A percentile compares a stretch with the other conserved stretches of the same genome.
Conservation (phyloP, 2,113 vertebrate species). For the Indicator indicator region DNA sequence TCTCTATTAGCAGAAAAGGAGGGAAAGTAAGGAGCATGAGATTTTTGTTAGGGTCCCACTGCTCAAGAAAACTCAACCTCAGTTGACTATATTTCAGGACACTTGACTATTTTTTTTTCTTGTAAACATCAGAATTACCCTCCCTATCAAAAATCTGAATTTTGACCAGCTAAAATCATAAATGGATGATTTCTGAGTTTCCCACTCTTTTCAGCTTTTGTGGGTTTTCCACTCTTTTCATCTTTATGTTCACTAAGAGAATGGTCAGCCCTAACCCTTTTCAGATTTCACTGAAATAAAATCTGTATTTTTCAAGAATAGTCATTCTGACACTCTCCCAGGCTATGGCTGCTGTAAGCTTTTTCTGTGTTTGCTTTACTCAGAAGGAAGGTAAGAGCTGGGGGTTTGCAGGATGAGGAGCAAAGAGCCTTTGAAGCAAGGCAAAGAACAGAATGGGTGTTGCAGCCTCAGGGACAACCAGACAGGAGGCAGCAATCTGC, state of each 20-base stretch:
- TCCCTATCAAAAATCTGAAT: neutral
- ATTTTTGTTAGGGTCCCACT: neutral
- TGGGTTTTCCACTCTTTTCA: neutral
- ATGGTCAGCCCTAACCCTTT: neutral
- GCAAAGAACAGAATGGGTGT: accelerated
- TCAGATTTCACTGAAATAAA: neutral
- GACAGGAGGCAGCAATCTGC: neutral
- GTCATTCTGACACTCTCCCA: neutral
- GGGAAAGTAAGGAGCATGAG: neutral
- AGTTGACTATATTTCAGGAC: neutral
- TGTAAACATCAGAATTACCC: neutral
- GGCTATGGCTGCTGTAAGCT: neutral
- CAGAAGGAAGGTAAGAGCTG: neutral
- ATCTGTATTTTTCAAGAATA: neutral
- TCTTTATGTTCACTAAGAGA: neutral
- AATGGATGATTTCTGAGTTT: neutral
- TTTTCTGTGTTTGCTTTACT: neutral
- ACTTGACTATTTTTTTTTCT: neutral
- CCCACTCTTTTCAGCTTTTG: neutral
- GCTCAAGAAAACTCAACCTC: neutral
- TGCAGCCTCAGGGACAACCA: neutral
- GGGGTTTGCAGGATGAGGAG: neutral
- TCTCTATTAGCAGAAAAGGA: neutral
- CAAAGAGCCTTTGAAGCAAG: neutral
- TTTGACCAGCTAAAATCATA: neutral